Conservation (phyloP, 2,888 invertebrate genomes). For the Toxonevra muliebris region DNA sequence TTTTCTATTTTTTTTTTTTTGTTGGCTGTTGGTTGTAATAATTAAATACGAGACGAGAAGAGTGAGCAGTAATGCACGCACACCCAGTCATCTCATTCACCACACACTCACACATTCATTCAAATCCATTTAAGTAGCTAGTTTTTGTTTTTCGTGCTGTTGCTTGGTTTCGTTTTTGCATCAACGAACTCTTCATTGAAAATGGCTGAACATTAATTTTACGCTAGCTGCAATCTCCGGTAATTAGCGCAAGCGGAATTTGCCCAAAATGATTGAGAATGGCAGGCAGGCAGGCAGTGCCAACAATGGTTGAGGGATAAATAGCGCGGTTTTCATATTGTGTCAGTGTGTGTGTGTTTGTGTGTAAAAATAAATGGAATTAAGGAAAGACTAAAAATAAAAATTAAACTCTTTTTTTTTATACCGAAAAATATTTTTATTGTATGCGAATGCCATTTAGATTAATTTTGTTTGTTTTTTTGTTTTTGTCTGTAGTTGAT, state of each 20-base stretch:
- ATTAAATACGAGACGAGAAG: background rate
- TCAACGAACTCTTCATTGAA: constrained; percentile 19
- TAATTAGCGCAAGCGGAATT: constrained; percentile 25
- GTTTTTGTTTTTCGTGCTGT: constrained; percentile 7
- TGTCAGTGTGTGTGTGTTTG: background rate
- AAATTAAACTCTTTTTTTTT: too few species aligned
- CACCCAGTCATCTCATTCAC: background rate
- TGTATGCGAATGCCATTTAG: too few species aligned
- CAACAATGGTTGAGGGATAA: background rate
- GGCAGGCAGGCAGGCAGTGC: background rate
- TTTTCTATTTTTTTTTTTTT: background rate
- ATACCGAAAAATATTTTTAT: too few species aligned
- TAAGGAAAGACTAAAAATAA: too few species aligned
- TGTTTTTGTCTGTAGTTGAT: too few species aligned
- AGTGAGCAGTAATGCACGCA: background rate
- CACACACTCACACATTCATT: background rate
- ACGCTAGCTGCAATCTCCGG: constrained; percentile 25
- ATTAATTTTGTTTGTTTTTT: too few species aligned
- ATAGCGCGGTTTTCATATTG: background rate
- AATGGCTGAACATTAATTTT: constrained; percentile 35
- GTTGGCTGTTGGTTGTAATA: background rate
- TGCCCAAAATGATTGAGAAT: background rate
- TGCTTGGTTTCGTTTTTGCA: too few species aligned
- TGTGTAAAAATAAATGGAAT: background rate
- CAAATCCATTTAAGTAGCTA: background rate